Evolutionary conservation across 2,113 vertebrate species (phyloP), one percentile per base, ranked within the genome.

Genomic region (Paracanthobrama guichenoti): DNA sequence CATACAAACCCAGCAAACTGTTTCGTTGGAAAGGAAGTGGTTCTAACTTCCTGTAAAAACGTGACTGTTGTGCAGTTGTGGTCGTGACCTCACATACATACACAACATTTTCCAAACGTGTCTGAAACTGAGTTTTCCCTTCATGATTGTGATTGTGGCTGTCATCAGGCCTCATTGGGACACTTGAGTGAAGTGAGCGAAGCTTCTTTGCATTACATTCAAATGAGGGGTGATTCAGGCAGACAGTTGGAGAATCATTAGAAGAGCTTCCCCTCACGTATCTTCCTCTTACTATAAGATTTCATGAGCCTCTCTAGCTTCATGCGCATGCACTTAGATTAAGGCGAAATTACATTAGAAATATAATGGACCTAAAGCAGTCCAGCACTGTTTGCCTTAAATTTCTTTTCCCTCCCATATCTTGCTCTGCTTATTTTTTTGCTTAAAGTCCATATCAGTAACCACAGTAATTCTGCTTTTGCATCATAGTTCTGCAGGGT

Each of bases 41-140:
- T 69, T 71, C 42, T 20, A 57, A 84, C 82, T 88, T 88, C 87
- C 87, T 88, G 87, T 86, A 55, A 62, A 86, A 86, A 81, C 39
- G 72, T 84, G 66, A 72, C 55, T 59, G 39, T 46, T 75, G 46
- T 66, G 55, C 74, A 82, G 62, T 59, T 62, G 55, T 78, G 53
- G 80, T 87, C 18, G 26, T 59, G 48, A 39, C 42, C 78, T 81
- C 78, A 53, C 24, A 31, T 24, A 9, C 67, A 50, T 13, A 57
- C 13, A 13, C 18, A 42, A 82, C 60, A 9, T 62, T 77, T 35
- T 16, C 20, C 14, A 31, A 53, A 53, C 3, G 3, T 12, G 53
- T 39, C 28, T 46, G 35, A 79, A 62, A 60, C 13, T 2, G 14
- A 50, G 14, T 60, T 26, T 44, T 64, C 57, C 57, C n/a, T 62